Evolutionary conservation across 2,888 invertebrate species (phyloP).

Genomic region (Portevinia maculata): DNA sequence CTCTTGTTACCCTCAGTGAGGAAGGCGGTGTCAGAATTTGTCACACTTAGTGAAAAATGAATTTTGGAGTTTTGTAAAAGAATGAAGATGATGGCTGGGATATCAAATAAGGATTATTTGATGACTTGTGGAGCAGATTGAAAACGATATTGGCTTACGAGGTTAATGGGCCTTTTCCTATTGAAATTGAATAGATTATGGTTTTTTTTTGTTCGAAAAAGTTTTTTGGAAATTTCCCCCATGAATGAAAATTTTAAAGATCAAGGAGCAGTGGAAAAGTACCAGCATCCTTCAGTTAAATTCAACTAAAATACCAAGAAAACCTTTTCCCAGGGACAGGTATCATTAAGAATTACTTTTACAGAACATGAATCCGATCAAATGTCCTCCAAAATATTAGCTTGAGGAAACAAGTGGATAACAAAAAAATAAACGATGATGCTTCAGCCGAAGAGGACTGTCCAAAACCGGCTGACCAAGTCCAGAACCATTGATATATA

Average conservation of each 20-base stretch:
- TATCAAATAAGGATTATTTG: background rate
- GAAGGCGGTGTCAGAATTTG: slow-evolving; percentile 55
- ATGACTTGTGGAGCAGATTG: too few relatives aligned
- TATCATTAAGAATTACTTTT: slow-evolving; percentile 34
- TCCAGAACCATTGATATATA: slow-evolving; percentile 49
- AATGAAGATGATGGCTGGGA: background rate
- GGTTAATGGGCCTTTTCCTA: too few relatives aligned
- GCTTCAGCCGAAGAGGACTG: slow-evolving; percentile 29
- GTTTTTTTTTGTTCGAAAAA: too few relatives aligned
- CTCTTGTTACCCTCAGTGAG: slow-evolving; percentile 20
- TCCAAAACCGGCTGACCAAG: slow-evolving; percentile 23
- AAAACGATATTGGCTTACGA: too few relatives aligned
- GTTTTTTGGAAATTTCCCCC: too few relatives aligned
- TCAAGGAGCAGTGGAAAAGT: background rate
- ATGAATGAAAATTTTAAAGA: too few relatives aligned
- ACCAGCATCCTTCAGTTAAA: background rate
- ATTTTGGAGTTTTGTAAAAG: background rate
- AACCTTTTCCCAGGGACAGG: slow-evolving; percentile 6
- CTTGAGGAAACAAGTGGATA: slow-evolving; percentile 28
- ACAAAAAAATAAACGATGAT: slow-evolving; percentile 28
- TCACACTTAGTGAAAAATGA: slow-evolving; percentile 67
- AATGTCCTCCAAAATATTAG: slow-evolving; percentile 59
- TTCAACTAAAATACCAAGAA: too few relatives aligned
- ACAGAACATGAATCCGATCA: slow-evolving; percentile 28
- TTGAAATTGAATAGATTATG: too few relatives aligned